Conservation (phyloP, 2,113 vertebrate species). For the Myiozetetes cayanensis region DNA sequence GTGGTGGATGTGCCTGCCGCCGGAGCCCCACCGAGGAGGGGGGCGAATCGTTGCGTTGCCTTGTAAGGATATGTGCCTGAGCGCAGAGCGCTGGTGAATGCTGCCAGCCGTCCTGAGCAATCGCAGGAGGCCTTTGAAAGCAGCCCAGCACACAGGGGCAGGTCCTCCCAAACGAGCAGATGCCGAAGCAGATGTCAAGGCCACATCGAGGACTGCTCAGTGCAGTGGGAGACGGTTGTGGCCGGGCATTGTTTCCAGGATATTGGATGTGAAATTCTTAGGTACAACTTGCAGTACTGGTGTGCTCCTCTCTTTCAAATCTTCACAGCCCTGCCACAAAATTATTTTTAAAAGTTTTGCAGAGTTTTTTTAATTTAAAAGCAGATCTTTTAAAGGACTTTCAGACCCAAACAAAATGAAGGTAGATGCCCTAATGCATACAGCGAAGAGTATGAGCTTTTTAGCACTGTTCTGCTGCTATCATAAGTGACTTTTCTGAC, state of each 20-base stretch:
- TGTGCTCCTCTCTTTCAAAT: background rate
- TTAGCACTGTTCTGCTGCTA: background rate
- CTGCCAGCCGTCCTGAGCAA: background rate
- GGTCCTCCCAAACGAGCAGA: background rate
- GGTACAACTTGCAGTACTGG: background rate
- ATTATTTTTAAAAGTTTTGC: background rate
- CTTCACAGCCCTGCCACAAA: background rate
- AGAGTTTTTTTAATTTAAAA: background rate
- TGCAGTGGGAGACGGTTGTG: accelerated
- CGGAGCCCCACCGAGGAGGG: accelerated
- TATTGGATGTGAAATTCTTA: background rate
- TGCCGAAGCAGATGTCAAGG: background rate
- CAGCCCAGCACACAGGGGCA: background rate
- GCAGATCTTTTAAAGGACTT: background rate
- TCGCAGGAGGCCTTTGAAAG: background rate
- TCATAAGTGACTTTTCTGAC: background rate
- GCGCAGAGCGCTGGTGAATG: accelerated
- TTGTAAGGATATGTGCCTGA: background rate
- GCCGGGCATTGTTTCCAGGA: background rate
- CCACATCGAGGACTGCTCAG: background rate
- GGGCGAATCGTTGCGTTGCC: accelerated
- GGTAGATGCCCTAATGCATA: background rate
- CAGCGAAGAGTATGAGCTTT: background rate
- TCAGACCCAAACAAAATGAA: background rate
- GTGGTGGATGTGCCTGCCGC: background rate